phyloP scores from a whole-genome alignment of 2,113 vertebrate species.

The Corvus cornix region DNA sequence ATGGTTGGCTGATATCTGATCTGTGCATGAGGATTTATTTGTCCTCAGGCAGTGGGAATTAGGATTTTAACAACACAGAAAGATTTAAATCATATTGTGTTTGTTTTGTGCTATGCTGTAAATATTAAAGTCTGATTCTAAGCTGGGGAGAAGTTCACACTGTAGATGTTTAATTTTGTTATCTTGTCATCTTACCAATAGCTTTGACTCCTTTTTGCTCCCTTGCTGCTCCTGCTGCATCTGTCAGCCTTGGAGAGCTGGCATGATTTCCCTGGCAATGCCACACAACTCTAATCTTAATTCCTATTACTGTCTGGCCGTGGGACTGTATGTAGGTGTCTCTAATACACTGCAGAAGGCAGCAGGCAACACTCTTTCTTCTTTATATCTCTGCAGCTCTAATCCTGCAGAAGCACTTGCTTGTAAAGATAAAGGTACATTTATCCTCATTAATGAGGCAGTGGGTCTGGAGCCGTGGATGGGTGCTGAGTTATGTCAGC shows the following conservation, averaged over 20 bases:
- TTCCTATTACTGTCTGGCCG: neutral
- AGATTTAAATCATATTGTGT: neutral
- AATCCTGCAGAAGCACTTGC: neutral
- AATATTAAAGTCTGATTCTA: neutral
- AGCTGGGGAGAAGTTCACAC: neutral
- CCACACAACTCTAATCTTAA: neutral
- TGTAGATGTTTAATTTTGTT: neutral
- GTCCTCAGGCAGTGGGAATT: neutral
- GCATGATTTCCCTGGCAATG: neutral
- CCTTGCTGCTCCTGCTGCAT: neutral
- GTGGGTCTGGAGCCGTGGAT: neutral
- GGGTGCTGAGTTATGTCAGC: neutral
- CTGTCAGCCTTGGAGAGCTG: neutral
- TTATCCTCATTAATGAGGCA: slow-evolving; percentile 4
- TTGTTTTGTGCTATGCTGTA: neutral
- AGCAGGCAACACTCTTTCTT: neutral
- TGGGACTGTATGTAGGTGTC: neutral
- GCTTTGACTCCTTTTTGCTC: neutral
- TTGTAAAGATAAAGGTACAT: slow-evolving; percentile 2
- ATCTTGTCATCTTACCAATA: neutral
- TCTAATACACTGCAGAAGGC: neutral
- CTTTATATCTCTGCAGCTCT: neutral
- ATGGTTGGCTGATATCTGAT: neutral
- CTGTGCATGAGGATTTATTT: neutral
- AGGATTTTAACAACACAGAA: neutral